Evolutionary conservation across 2,113 vertebrate genomes (phyloP).

Genomic region (Cricetomys ansorgei): DNA sequence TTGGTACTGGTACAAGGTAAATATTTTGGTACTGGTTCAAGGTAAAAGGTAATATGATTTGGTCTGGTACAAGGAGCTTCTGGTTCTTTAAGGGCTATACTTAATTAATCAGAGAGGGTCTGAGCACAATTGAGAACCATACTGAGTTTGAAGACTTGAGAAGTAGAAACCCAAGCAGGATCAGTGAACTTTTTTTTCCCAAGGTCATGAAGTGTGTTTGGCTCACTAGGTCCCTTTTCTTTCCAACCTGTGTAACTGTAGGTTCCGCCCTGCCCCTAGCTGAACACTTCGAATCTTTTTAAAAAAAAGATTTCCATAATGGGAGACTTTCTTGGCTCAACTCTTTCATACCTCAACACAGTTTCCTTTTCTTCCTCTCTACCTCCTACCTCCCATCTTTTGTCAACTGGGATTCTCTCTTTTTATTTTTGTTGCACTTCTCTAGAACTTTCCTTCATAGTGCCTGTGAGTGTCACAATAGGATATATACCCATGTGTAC

Average conservation of each 20-base stretch:
- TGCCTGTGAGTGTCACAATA: slow-evolving; percentile 37
- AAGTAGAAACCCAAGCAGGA: slow-evolving; percentile 58
- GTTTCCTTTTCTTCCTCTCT: background rate
- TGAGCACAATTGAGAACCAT: slow-evolving; percentile 64
- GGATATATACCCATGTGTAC: background rate
- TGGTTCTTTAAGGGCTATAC: slow-evolving; percentile 42
- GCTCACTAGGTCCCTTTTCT: slow-evolving; percentile 1
- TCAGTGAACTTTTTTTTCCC: slow-evolving; percentile 52
- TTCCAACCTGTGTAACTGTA: slow-evolving; percentile 15
- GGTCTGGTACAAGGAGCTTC: background rate
- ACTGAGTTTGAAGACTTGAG: slow-evolving; percentile 55
- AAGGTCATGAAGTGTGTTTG: slow-evolving; percentile 57
- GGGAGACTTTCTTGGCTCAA: background rate
- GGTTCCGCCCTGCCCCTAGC: background rate
- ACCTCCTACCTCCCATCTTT: background rate
- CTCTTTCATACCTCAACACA: background rate
- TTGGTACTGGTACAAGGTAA: too few species aligned
- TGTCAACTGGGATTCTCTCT: background rate
- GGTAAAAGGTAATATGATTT: slow-evolving; percentile 54
- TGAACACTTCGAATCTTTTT: background rate
- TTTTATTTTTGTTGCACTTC: background rate
- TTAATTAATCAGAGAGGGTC: slow-evolving; percentile 71
- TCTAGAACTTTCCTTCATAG: background rate
- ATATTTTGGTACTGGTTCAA: too few species aligned
- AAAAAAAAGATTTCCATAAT: slow-evolving; percentile 46